Percentiles rank a stretch among this genome's conserved stretches.
phyloP scores from a whole-genome alignment of 2,113 vertebrate genomes.

The Ageneiosus marmoratus region DNA sequence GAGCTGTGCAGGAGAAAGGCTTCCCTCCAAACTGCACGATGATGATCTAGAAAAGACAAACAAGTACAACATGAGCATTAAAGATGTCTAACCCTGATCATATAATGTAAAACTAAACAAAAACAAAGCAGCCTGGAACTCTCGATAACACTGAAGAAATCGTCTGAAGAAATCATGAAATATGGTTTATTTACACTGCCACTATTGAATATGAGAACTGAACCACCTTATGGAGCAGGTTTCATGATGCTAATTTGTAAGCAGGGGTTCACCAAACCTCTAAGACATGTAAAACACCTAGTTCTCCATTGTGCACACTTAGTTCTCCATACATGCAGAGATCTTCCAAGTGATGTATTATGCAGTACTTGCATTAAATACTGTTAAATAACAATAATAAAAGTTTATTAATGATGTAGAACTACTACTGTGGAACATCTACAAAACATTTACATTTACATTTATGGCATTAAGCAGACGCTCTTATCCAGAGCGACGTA shows the following conservation, averaged over 20 bases:
- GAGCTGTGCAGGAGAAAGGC: conserved; percentile 90
- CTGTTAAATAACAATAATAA: background rate
- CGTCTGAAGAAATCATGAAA: too few species aligned
- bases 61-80: background rate
- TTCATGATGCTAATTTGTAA: background rate
- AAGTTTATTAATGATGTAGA: background rate
- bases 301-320: background rate
- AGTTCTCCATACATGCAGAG: background rate
- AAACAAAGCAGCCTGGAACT: background rate
- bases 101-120: background rate
- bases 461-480: too few species aligned
- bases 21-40: conserved; percentile 96
- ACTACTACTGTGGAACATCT: background rate
- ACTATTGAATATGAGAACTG: background rate
- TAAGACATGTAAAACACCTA: background rate
- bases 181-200: background rate
- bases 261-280: background rate
- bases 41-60: conserved; percentile 77
- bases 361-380: background rate
- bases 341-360: background rate
- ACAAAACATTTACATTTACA: too few species aligned
- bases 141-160: too few species aligned
- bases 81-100: background rate
- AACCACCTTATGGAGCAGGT: background rate
- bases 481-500: too few species aligned